A percentile compares a stretch with the other conserved stretches of the same genome.
These are phyloP conservation scores for Drosophila niveifrons DNA, from an alignment of 2,888 invertebrate species.

Conservation along the genomic window DNA sequence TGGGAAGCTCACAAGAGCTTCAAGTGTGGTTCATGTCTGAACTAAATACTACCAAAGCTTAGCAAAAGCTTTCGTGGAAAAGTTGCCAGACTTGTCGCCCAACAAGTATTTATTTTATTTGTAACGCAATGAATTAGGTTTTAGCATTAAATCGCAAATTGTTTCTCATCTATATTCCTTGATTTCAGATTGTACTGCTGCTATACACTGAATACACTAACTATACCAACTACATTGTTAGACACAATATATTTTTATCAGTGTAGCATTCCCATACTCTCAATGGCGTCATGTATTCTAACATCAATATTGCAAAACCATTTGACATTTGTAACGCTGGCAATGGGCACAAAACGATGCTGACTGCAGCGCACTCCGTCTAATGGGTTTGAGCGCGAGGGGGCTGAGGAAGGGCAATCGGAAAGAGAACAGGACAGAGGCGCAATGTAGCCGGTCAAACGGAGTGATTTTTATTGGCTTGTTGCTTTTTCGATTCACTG, in stretches of 20 bases:
- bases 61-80: neutral
- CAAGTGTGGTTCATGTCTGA: neutral
- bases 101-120: neutral
- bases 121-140: neutral
- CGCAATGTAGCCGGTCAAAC: conserved; percentile 77
- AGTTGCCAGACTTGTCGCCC: neutral
- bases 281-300: conserved; percentile 56
- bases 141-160: neutral
- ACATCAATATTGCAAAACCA: conserved; percentile 75
- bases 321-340: conserved; percentile 64
- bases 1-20: neutral
- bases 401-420: neutral
- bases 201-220: too few relatives aligned
- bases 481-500: conserved; percentile 79
- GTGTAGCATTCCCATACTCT: neutral
- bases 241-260: neutral
- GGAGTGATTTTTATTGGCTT: conserved; percentile 79
- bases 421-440: conserved; percentile 15
- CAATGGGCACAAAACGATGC: conserved; percentile 53
- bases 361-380: conserved; percentile 37
- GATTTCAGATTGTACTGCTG: neutral
- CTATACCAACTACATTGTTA: too few relatives aligned
- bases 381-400: conserved; percentile 14
- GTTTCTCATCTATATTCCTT: neutral
- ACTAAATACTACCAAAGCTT: neutral